Evolutionary conservation across 2,113 vertebrate species (phyloP), one percentile per base, ranked within the genome.

Genomic region (Phyllopteryx taeniolatus): DNA sequence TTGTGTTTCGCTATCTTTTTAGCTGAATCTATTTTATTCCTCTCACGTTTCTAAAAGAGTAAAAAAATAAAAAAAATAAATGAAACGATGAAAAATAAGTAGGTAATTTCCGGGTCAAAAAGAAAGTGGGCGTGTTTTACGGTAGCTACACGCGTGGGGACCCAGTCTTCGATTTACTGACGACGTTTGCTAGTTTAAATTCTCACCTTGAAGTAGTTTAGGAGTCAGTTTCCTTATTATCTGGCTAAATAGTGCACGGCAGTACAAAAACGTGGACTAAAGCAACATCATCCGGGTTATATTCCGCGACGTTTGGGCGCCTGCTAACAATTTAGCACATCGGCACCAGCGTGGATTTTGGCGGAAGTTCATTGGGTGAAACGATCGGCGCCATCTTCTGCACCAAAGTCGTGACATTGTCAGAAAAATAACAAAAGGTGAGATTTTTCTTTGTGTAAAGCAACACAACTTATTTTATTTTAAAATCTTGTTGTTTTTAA

Each of bases 101-200:
- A 63, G 0, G 13, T 63, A 11, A 43, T 43, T 63, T 63, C 61
- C 61, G 61, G 61, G 15, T 39, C 17, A 35, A 11, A n/a, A n/a
- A 42, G 33, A 42, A 42, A 63, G 60, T 63, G 19, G 61, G 61
- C 61, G 61, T 42, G 61, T 63, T 63, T 6, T 27, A 61, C 49
- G 54, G 20, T 20, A 20, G 54, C 2, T 11, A 3, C 54, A 22
- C 54, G 54, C 54, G 20, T 2, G 54, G 20, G 54, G 3, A 22
- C 8, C 8, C 4, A 56, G 53, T 22, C 1, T 9, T 22, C 53
- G 14, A 8, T 35, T 61, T 61, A 17, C 7, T 19, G 2, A 7
- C 20, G 17, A 11, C 20, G n/a, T 56, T 56, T 56, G 20, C 20
- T 22, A n/a, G 20, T 22, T 54, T 54, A n/a, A 54, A 20, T 11